These are phyloP conservation scores for Lynx canadensis DNA, from an alignment of 2,113 vertebrate genomes.

Conservation along the genomic window DNA sequence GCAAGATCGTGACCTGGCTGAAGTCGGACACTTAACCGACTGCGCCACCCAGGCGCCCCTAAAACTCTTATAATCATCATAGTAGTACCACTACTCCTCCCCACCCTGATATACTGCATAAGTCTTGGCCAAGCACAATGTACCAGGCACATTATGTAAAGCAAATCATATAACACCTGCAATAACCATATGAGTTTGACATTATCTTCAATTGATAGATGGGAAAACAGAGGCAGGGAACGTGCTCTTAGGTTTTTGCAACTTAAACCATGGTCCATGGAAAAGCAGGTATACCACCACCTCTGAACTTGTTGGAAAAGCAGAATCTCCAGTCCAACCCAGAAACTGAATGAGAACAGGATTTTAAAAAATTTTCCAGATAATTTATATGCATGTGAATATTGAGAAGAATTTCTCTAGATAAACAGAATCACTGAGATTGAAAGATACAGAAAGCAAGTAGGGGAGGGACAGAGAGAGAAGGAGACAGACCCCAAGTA, in stretches of 20 bases:
- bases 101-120: fast-evolving
- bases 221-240: not conserved
- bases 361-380: not conserved
- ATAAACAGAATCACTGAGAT: not conserved
- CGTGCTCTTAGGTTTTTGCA: not conserved
- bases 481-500: no score
- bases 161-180: not conserved
- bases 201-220: not conserved
- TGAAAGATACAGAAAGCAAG: not conserved
- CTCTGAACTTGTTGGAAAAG: not conserved
- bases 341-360: not conserved
- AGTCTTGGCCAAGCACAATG: not conserved
- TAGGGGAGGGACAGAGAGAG: no score
- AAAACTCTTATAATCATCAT: not conserved
- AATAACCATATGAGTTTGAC: not conserved
- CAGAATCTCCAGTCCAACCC: not conserved
- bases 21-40: no score
- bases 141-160: not conserved
- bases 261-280: not conserved
- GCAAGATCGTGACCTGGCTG: no score
- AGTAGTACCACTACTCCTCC: not conserved
- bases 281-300: no score
- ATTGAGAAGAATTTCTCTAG: not conserved
- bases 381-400: not conserved
- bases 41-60: not conserved